Base-by-base conservation (phyloP, 1,140 invertebrate species). In the Drosophila kanapiae region DNA sequence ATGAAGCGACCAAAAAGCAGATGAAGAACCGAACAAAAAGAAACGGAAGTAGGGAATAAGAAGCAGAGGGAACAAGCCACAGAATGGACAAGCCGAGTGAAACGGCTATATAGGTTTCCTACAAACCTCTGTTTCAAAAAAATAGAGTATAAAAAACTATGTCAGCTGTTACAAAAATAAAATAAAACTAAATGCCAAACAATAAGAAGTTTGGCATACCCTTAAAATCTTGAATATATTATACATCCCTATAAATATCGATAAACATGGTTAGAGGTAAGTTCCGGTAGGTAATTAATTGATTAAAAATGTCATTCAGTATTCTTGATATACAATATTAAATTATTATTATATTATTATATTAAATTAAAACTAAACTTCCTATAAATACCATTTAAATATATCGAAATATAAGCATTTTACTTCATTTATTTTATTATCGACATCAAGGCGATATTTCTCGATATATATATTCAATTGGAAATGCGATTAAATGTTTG, bases 1-100 rank as follows among this genome's bases (percentile, higher is more conserved):
- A 87, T 88, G 84, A 68, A 85, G 72, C 72, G 61, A 59, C 83
- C 63, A 64, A 51, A 49, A 64, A 42, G 56, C n/a, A 61, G 54
- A 37, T 70, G 48, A 45, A 35, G 53, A 48, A 59, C n/a, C 51
- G 58, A 33, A 43, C 49, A 48, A 60, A 29, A 29, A 16, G 65
- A 13, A 35, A 14, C 47, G 63, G 61, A 49, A 68, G 63, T 63
- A 23, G 47, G 40, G 49, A 27, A 65, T 47, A 53, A 68, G 49
- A 76, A 29, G 48, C 42, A 61, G 70, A 68, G 53, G 53, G 53
- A 75, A 78, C 75, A 78, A 59, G 65, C 75, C 76, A 47, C 76
- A 71, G 65, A 72, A 78, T 78, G 76, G 75, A 61, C 75, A 78
- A 60, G 74, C 43, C 54, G 70, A 74, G 37, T 18, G 67, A 60